Percentiles rank a stretch among this genome's conserved stretches.
phyloP scores from a whole-genome alignment of 2,888 invertebrate genomes.

The Oscheius sp. region DNA sequence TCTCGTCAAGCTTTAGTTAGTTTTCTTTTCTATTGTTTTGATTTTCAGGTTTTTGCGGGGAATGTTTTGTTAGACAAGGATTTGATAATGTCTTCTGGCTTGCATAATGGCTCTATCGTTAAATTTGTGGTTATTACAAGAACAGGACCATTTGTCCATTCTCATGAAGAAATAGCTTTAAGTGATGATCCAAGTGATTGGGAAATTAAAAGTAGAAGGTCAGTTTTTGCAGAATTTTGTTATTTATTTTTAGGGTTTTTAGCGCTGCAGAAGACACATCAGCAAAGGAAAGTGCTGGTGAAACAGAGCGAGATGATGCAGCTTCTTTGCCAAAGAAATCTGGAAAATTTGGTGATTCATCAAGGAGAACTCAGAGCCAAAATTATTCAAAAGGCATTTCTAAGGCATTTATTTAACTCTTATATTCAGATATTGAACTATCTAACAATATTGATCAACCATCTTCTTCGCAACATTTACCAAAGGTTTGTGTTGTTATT shows the following conservation, averaged over 20 bases:
- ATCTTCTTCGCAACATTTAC: too few species aligned
- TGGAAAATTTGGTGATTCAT: neutral
- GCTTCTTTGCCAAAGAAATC: neutral
- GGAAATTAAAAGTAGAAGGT: constrained; percentile 15
- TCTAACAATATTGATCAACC: neutral
- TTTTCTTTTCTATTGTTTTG: neutral
- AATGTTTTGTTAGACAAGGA: constrained; percentile 20
- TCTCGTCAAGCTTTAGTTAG: constrained; percentile 36
- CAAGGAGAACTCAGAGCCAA: constrained; percentile 9
- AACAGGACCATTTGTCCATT: constrained; percentile 17
- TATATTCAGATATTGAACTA: neutral
- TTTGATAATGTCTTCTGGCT: constrained; percentile 22
- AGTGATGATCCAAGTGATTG: constrained; percentile 32
- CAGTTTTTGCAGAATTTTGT: neutral
- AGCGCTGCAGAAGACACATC: constrained; percentile 54
- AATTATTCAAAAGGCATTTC: neutral
- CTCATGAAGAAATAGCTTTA: neutral
- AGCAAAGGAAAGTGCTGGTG: constrained; percentile 56
- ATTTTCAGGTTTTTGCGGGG: constrained; percentile 31
- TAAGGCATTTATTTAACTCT: neutral
- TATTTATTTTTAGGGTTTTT: neutral
- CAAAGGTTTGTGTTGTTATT: neutral
- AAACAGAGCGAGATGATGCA: constrained; percentile 35
- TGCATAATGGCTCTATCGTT: constrained; percentile 25
- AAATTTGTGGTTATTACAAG: constrained; percentile 36